Evolutionary conservation across 2,113 vertebrate genomes (phyloP), one percentile per base, ranked within the genome.

Genomic region (Galeopterus variegatus): DNA sequence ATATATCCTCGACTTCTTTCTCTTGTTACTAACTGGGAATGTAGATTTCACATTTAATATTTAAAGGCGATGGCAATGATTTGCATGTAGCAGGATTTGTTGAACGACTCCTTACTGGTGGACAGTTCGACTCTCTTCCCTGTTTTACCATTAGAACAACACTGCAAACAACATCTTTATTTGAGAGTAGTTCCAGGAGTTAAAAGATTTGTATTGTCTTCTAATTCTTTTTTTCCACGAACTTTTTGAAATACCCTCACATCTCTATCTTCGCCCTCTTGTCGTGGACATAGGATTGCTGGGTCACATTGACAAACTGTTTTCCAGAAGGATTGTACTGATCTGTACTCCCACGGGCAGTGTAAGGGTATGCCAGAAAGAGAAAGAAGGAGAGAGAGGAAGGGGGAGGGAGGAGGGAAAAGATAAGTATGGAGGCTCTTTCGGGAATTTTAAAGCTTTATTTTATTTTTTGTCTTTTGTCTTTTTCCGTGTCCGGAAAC

Each of bases 1-100:
- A 82, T 90, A 45, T 31, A 60, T 23, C 80, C 33, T 82, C 26
- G 67, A 77, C 52, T 77, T 87, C 26, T 92, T 91, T 76, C 62
- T 69, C 10, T 67, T 67, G 26, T 79, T 1, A 31, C 5, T 79
- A 60, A 72, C 48, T 83, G 1, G 72, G 56, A 76, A 48, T 73
- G 7, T 58, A 56, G 36, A 60, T 26, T 54, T 72, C 28, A 45
- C 11, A 41, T 36, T 26, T 83, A 64, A 15, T 17, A 26, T 72
- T 70, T 72, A 65, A 33, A 6, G 11, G 18, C 54, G 36, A 13
- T 70, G 62, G 48, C 4, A 1, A 3, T 36, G 62, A 70, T 45
- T 64, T 65, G 21, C 15, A 18, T 1, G 3, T 9, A 67, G 12
- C 11, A 36, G n/a, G 6, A 8, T 36, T 62, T 64, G 60, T 18